Evolutionary conservation across 2,797 vertebrate genomes (phyloP).

Genomic region (Hypotaenidia philippensis): DNA sequence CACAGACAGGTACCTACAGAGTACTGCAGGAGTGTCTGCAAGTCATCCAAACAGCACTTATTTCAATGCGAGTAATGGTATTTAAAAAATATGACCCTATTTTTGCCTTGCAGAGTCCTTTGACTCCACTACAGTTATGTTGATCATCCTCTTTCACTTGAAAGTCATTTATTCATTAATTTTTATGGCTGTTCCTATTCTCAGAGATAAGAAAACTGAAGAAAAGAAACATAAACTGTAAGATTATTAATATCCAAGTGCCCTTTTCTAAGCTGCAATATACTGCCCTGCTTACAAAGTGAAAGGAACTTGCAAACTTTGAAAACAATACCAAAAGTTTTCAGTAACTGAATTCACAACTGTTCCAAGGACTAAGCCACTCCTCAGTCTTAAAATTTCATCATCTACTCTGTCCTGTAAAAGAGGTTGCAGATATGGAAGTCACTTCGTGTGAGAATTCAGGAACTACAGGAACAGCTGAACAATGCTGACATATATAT

Average conservation of each 20-base stretch:
- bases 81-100: not conserved
- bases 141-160: not conserved
- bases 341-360: not conserved
- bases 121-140: not conserved
- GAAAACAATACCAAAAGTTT: not conserved
- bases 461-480: not conserved
- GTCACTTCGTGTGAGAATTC: not conserved
- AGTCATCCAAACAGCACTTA: fast-evolving
- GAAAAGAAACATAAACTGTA: not conserved
- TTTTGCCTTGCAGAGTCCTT: not conserved
- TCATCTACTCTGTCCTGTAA: not conserved
- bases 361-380: not conserved
- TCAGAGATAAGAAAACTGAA: not conserved
- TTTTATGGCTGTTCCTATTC: not conserved
- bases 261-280: not conserved
- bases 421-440: not conserved
- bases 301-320: not conserved
- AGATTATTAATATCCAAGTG: not conserved
- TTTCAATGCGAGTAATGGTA: not conserved
- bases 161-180: not conserved
- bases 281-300: not conserved
- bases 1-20: not conserved
- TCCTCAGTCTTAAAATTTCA: not conserved
- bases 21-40: not conserved
- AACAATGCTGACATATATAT: not conserved